Conservation (phyloP, 2,113 vertebrate species). For the Thomomys bottae region DNA sequence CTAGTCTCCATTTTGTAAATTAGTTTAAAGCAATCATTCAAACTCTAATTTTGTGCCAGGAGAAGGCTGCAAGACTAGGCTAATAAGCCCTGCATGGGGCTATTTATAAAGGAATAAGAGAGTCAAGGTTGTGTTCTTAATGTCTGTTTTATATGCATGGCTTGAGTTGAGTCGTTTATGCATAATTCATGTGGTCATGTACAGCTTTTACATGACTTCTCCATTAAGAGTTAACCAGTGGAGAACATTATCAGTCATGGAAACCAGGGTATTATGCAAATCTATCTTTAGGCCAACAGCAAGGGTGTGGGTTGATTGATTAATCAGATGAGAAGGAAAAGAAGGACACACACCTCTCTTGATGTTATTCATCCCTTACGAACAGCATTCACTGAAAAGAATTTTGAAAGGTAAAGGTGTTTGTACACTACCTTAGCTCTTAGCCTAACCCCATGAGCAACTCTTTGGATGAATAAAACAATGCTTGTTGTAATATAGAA, state of each 20-base stretch:
- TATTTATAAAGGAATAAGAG: slow-evolving; percentile 58
- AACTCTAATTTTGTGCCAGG: slow-evolving; percentile 19
- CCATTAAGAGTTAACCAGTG: slow-evolving; percentile 68
- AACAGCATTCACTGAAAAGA: slow-evolving; percentile 56
- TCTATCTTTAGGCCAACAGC: slow-evolving; percentile 57
- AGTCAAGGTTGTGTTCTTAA: slow-evolving; percentile 52
- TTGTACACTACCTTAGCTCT: slow-evolving; percentile 1
- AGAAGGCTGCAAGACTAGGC: slow-evolving; percentile 9
- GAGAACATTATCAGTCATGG: slow-evolving; percentile 37
- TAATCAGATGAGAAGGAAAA: slow-evolving; percentile 18
- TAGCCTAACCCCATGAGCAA: not conserved
- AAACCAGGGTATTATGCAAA: slow-evolving; percentile 63
- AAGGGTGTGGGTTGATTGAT: slow-evolving; percentile 34
- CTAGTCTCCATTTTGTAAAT: slow-evolving; percentile 58
- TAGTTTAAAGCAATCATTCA: slow-evolving; percentile 50
- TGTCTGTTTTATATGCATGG: slow-evolving; percentile 78
- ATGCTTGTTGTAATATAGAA: not conserved
- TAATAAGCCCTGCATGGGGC: not conserved
- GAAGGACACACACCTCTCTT: not conserved
- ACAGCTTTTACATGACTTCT: slow-evolving; percentile 59
- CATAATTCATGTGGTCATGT: slow-evolving; percentile 77
- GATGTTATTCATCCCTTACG: slow-evolving; percentile 35
- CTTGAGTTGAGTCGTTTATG: slow-evolving; percentile 70
- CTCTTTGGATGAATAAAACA: not conserved
- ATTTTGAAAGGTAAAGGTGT: slow-evolving; percentile 43